Evolutionary conservation across 2,797 vertebrate genomes (phyloP), one percentile per base, ranked within the genome.

Genomic region (Brotula barbata): DNA sequence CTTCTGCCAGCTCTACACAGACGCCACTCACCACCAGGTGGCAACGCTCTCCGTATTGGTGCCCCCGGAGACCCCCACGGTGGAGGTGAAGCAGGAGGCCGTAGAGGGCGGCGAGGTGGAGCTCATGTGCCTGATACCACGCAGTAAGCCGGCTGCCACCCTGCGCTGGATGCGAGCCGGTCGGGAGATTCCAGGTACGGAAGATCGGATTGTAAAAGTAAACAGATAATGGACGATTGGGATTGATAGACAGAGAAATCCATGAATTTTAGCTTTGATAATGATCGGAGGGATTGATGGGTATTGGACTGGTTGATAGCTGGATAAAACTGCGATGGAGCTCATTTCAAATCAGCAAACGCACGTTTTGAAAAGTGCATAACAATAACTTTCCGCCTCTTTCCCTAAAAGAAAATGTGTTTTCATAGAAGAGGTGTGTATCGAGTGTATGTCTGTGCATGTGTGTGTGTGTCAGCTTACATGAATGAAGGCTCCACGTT

Each of bases 1-100:
- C 87, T 96, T 95, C 88, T 97, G 95, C 86, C 95, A 96, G 89
- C 93, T 97, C 39, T 97, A 96, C 86, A 94, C 94, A 0, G 94
- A 96, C 6, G 89, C 90, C 72, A 96, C 95, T 0, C 94, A 95
- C 85, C 95, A 97, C 88, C 95, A 96, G 89, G 94, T 95, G 69
- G 95, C 95, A 15, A 94, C 93, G 1, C 92, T 96, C 45, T 89
- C 88, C 0, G 88, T 92, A n/a, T 57, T 83, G 85, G 95, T 96
- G 68, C 93, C 92, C 7, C 95, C 95, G 0, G 94, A 94, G 68
- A 91, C 88, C 44, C 95, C 95, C 1, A 75, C 87, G 0, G 94
- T 96, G 80, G 94, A 95, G 76, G 94, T 94, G 73, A 93, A 91
- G 77, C 92, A 92, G 45, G 93, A 94, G 71, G 94, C 92, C 0